Evolutionary conservation across 2,888 invertebrate genomes (phyloP).

Genomic region (Fragum sueziense): DNA sequence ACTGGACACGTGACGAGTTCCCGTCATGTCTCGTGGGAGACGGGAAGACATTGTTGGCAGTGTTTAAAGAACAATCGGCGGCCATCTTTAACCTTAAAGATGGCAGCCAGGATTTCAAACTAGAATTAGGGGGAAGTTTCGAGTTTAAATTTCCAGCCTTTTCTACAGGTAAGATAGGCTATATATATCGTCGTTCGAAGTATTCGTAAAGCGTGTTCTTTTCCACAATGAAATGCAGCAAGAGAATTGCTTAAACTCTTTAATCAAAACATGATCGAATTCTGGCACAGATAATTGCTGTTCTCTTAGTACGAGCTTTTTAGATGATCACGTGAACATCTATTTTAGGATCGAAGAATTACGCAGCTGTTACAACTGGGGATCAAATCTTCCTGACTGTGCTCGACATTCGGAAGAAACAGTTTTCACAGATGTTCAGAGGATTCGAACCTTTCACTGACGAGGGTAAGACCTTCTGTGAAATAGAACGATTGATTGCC

Average conservation of each 20-base stretch:
- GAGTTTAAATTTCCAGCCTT: constrained; percentile 50
- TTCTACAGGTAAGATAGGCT: constrained; percentile 36
- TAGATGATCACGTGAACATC: too few relatives aligned
- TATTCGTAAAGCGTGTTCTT: too few relatives aligned
- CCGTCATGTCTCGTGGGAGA: constrained; percentile 46
- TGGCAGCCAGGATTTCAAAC: constrained; percentile 10
- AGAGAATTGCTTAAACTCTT: too few relatives aligned
- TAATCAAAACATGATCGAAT: too few relatives aligned
- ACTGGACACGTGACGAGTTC: constrained; percentile 41
- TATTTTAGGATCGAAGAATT: constrained; percentile 54
- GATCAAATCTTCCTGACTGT: constrained; percentile 57
- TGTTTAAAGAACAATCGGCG: constrained; percentile 45
- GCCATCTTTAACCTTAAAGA: constrained; percentile 39
- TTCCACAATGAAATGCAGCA: too few relatives aligned
- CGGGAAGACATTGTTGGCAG: constrained; percentile 31
- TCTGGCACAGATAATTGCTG: too few relatives aligned
- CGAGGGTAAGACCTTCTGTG: constrained; percentile 33
- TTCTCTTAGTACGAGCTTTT: too few relatives aligned
- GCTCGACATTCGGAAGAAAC: constrained; percentile 45
- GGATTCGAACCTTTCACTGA: constrained; percentile 57
- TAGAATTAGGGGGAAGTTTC: constrained; percentile 32
- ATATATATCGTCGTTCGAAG: too few relatives aligned
- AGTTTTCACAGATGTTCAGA: constrained; percentile 48
- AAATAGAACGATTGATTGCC: too few relatives aligned
- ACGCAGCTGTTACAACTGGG: constrained; percentile 53